phyloP scores from a whole-genome alignment of 2,888 invertebrate species.

The Tolmerus cingulatus region DNA sequence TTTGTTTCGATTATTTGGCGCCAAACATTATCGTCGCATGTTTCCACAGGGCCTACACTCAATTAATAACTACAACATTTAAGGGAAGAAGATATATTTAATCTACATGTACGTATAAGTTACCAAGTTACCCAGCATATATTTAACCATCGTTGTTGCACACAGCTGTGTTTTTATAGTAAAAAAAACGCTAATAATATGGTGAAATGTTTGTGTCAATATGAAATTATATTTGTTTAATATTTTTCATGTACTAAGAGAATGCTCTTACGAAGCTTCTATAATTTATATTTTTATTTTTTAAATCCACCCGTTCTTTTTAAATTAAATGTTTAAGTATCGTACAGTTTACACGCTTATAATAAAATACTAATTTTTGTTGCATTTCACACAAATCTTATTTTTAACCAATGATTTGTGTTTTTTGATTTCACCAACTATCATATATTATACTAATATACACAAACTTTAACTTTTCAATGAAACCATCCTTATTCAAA shows the following conservation, averaged over 20 bases:
- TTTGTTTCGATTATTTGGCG: slow-evolving; percentile 23
- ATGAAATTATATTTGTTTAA: neutral
- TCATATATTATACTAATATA: neutral
- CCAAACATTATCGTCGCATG: slow-evolving; percentile 42
- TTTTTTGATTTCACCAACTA: neutral
- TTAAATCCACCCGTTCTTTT: neutral
- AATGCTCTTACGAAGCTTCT: neutral
- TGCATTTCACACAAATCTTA: too few relatives aligned
- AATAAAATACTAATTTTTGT: neutral
- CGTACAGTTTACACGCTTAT: neutral
- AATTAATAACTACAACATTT: slow-evolving; percentile 29
- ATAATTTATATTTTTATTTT: neutral
- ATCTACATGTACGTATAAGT: slow-evolving; percentile 5
- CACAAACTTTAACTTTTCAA: too few relatives aligned
- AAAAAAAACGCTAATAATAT: neutral
- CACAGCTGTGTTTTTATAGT: neutral
- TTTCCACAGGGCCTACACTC: slow-evolving; percentile 49
- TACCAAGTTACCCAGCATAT: slow-evolving; percentile 1
- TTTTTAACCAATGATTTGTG: neutral
- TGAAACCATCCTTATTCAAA: too few relatives aligned
- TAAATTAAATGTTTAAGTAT: neutral
- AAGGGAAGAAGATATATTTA: neutral
- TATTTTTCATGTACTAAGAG: neutral
- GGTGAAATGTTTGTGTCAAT: neutral
- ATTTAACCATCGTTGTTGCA: slow-evolving; percentile 2